Percentiles rank a stretch among this genome's conserved stretches.
These are phyloP conservation scores for Melanotaenia boesemani DNA, from an alignment of 2,797 vertebrate genomes.

Conservation along the genomic window DNA sequence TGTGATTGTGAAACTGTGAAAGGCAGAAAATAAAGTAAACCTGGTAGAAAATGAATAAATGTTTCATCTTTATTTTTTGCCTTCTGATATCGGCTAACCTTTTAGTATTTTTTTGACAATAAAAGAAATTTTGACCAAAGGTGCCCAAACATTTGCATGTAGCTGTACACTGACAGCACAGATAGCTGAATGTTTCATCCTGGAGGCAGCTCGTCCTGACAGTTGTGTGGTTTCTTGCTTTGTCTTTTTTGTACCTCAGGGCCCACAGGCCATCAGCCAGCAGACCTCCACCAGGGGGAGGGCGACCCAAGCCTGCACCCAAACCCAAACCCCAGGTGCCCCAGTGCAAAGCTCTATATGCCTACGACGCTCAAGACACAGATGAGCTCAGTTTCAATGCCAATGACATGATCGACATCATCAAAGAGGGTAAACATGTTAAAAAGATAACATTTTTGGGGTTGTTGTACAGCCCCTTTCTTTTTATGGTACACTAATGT, in stretches of 20 bases:
- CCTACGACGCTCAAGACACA: conserved; percentile 98
- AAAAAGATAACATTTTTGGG: background rate
- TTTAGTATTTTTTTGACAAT: background rate
- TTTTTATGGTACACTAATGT: background rate
- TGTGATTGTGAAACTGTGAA: background rate
- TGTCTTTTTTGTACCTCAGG: conserved; percentile 66
- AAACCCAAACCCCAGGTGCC: conserved; percentile 98
- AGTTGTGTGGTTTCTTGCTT: conserved; percentile 5
- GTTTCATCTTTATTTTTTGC: background rate
- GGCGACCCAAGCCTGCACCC: conserved; percentile 94
- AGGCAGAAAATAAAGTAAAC: background rate
- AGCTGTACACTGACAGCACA: background rate
- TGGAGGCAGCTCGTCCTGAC: conserved; percentile 18
- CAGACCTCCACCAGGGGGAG: conserved; percentile 91
- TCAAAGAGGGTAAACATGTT: conserved; percentile 90
- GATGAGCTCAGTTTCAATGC: conserved; percentile 99
- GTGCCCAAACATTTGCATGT: conserved; percentile 10
- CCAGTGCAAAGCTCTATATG: conserved; percentile 95
- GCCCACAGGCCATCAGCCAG: conserved; percentile 88
- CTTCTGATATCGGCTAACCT: background rate
- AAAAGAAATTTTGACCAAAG: background rate
- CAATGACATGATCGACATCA: conserved; percentile 92
- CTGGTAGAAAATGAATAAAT: background rate
- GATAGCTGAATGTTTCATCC: background rate
- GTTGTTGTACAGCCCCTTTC: background rate